These are phyloP conservation scores for Clitarchus hookeri DNA, from an alignment of 2,888 invertebrate genomes.

Conservation along the genomic window DNA sequence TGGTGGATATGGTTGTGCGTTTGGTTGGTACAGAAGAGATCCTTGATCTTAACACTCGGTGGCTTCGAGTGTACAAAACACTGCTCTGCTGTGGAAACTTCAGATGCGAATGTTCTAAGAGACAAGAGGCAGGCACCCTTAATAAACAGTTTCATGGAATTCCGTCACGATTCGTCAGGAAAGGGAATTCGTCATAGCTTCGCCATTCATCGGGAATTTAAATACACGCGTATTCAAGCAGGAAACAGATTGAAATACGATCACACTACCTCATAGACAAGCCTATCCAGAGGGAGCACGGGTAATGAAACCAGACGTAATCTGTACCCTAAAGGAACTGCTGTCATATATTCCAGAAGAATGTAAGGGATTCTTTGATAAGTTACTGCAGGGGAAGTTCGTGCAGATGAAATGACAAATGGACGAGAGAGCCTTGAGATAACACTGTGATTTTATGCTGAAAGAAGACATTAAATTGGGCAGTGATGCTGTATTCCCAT, in stretches of 20 bases:
- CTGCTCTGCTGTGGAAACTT: not conserved
- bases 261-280: not conserved
- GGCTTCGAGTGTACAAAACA: not conserved
- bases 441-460: not conserved
- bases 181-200: not conserved
- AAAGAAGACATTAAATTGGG: too few relatives aligned
- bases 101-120: not conserved
- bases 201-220: not conserved
- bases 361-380: not conserved
- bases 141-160: constrained; percentile 4
- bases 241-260: not conserved
- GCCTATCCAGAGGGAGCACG: not conserved
- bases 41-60: not conserved
- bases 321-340: not conserved
- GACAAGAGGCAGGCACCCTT: not conserved
- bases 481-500: too few relatives aligned
- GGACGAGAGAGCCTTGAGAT: not conserved
- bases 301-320: not conserved
- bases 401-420: not conserved
- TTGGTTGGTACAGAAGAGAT: not conserved
- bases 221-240: not conserved
- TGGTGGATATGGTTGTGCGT: not conserved
- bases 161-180: not conserved
- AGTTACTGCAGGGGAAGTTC: not conserved
- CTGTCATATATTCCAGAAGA: not conserved